Evolutionary conservation across 2,888 invertebrate species (phyloP).

Genomic region (Gasteruption jaculator): DNA sequence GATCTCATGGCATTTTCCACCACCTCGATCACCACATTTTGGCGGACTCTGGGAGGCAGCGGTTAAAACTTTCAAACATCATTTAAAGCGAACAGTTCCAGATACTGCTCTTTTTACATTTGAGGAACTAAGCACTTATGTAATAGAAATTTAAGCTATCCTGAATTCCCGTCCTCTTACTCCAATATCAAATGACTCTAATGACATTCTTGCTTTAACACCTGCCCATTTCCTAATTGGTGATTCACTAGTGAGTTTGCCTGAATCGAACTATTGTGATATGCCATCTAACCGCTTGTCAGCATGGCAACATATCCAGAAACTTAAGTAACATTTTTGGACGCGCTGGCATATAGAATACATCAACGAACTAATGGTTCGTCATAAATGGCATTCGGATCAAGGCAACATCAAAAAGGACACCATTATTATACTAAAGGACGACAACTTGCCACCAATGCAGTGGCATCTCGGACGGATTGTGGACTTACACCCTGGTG

Average conservation of each 20-base stretch:
- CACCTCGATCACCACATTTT: slow-evolving; percentile 26
- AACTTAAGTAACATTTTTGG: slow-evolving; percentile 16
- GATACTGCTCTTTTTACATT: slow-evolving; percentile 23
- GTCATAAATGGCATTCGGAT: slow-evolving; percentile 13
- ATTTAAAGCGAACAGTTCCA: slow-evolving; percentile 25
- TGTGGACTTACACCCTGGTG: slow-evolving; percentile 3
- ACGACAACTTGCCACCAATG: neutral
- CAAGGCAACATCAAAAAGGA: neutral
- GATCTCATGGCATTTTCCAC: slow-evolving; percentile 28
- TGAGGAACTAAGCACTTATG: slow-evolving; percentile 19
- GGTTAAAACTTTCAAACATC: slow-evolving; percentile 34
- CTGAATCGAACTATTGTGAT: slow-evolving; percentile 17
- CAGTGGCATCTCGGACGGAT: slow-evolving; percentile 1
- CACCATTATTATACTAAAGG: neutral
- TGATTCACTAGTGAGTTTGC: slow-evolving; percentile 18
- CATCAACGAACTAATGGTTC: slow-evolving; percentile 10
- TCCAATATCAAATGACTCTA: slow-evolving; percentile 22
- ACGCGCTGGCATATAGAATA: slow-evolving; percentile 17
- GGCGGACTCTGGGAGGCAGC: slow-evolving; percentile 36
- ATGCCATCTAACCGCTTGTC: slow-evolving; percentile 15
- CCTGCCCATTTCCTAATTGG: slow-evolving; percentile 29
- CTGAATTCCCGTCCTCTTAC: slow-evolving; percentile 24
- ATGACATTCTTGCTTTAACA: slow-evolving; percentile 21
- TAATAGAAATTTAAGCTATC: slow-evolving; percentile 21
- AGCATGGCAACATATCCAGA: slow-evolving; percentile 13